Evolutionary conservation across 2,113 vertebrate species (phyloP), one percentile per base, ranked within the genome.

Genomic region (Piprites chloris): DNA sequence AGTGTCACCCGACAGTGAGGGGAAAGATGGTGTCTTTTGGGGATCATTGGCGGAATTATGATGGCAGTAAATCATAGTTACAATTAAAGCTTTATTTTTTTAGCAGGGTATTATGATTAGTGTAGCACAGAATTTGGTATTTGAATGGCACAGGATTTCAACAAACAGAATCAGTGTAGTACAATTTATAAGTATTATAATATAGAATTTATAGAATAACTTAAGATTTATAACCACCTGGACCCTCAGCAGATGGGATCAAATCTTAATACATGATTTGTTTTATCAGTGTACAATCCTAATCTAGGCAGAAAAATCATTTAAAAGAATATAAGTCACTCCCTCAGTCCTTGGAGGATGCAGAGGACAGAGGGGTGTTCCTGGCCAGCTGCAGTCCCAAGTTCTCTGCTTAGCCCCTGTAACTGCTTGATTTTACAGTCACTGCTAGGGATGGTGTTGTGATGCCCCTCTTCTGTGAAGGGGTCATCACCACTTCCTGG

Each of bases 341-440:
- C 24, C 19, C 14, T 30, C 62, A 82, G 1, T 67, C 62, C 47
- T 75, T 20, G 6, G 53, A 67, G 22, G 49, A 41, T 55, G 35
- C 1, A 2, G 71, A 59, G 17, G 23, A n/a, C 1, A 1, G 28
- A 27, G 21, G 8, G 4, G 3, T 42, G 11, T 85, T 42, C 46
- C 42, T 82, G 56, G 22, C 42, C 26, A 37, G 26, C 39, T 79
- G 47, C 2, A 5, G 35, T 86, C 16, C n/a, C 71, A 59, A 12
- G 47, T 59, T 90, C 52, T 14, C 28, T 44, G 18, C 15, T 27
- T 41, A 49, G 37, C 20, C n/a, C n/a, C 63, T 33, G 18, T 28
- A 52, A 59, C 21, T 59, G 18, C 10, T 68, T 46, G 58, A 55
- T 75, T 86, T 75, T 50, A n/a, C 9, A 11, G 33, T 20, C 49